phyloP scores from a whole-genome alignment of 2,888 invertebrate species.

The Salpingus planirostris region DNA sequence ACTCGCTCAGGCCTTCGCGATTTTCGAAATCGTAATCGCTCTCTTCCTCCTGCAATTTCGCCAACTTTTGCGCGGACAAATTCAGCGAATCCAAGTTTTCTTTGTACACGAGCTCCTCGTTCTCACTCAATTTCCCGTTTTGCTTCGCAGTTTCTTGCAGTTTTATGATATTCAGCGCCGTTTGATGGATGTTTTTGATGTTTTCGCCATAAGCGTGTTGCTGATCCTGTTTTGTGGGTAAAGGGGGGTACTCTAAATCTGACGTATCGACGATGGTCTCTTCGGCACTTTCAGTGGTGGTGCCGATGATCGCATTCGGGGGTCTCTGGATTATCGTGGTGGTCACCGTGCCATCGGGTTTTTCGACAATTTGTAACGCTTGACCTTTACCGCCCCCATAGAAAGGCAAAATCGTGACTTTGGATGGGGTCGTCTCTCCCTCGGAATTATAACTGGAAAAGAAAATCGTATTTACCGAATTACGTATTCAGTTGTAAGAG shows the following conservation, averaged over 20 bases:
- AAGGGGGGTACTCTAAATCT: constrained; percentile 34
- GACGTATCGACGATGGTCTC: constrained; percentile 17
- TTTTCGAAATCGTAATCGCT: constrained; percentile 26
- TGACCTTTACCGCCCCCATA: constrained; percentile 68
- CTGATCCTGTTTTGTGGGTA: constrained; percentile 30
- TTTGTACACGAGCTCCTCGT: constrained; percentile 50
- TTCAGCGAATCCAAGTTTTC: constrained; percentile 44
- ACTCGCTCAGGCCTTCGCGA: constrained; percentile 29
- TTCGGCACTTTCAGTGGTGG: constrained; percentile 7
- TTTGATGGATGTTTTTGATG: constrained; percentile 49
- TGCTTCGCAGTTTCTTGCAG: constrained; percentile 54
- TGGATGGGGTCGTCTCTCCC: constrained; percentile 10
- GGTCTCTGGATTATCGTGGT: constrained; percentile 39
- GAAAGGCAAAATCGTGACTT: constrained; percentile 47
- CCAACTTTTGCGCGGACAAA: constrained; percentile 31
- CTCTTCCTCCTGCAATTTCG: constrained; percentile 29
- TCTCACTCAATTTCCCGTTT: constrained; percentile 46
- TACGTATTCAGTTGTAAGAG: too few relatives aligned
- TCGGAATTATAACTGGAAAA: not conserved
- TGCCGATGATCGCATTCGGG: constrained; percentile 15
- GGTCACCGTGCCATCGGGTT: constrained; percentile 42
- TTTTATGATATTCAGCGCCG: constrained; percentile 50
- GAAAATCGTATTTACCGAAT: too few relatives aligned
- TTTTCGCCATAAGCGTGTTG: constrained; percentile 41
- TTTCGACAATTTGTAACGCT: constrained; percentile 52